Evolutionary conservation across 2,888 invertebrate genomes (phyloP), one percentile per base, ranked within the genome.

Genomic region (Spilarctia lutea): DNA sequence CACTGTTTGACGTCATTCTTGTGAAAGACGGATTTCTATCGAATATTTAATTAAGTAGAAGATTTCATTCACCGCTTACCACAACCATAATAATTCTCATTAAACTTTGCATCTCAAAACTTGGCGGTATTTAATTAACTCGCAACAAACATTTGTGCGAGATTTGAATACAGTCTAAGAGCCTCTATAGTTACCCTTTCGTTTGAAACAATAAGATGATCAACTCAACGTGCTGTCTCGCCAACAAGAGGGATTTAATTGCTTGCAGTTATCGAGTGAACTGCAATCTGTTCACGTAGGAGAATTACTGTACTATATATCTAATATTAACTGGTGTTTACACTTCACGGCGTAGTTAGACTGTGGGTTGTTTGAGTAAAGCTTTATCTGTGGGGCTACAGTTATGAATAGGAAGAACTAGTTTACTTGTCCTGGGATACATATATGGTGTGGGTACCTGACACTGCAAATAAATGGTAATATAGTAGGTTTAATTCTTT

Each of bases 201-300:
- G 20, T 56, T 56, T 69, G 20, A 42, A 82, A 81, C 83, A 82
- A 73, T 83, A 74, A 74, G 81, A 83, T 82, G 75, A 82, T 83
- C 74, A 81, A 68, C 69, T 52, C 3, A 65, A 48, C 65, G n/a
- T 75, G 71, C 65, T 74, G 73, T 71, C 69, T 81, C 48, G 63
- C 71, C 69, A 83, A 79, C 82, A 74, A 77, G 74, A 79, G 52
- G 81, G 75, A 77, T 72, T 76, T 82, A 81, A 84, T 78, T 76
- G 75, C 75, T 73, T 73, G 72, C 80, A 84, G 75, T 72, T 82
- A 79, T 82, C 73, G 30, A 79, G 67, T 56, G 30, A 45, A 20
- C n/a, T 68, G 73, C 68, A 73, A 33, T 63, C 63, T 27, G 65
- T 35, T 24, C 27, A 33, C 45, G 30, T 30, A 63, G 63, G 18